Evolutionary conservation across 1,140 invertebrate species (phyloP), one percentile per base, ranked within the genome.

Genomic region (Fopius arisanus): DNA sequence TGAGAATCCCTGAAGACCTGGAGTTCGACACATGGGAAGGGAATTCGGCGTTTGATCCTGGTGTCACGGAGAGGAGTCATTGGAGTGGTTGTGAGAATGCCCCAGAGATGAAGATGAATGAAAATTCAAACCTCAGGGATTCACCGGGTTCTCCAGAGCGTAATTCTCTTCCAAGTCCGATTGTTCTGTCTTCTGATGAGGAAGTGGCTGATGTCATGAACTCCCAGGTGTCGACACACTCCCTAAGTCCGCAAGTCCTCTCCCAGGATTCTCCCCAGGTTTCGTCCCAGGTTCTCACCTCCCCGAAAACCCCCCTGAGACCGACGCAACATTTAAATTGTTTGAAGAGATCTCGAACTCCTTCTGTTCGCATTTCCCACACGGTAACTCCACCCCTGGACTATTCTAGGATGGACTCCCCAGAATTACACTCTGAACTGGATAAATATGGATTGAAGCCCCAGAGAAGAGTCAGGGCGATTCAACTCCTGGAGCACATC

Each of bases 401-500:
- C 72, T 86, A 84, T 66, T 80, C 77, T 37, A 72, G 68, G 7
- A 82, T 86, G 78, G 73, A 77, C 12, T 82, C 82, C 19, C 82
- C 84, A 19, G 78, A 81, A 26, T 66, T 85, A 14, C 80, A 84
- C 71, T 79, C 76, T 79, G 84, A 89, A 76, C 80, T 90, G 65
- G 78, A 85, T 12, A 86, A 83, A 72, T 89, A 82, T 77, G 89
- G 89, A 67, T 72, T 90, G 6, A 89, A 89, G 59, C 76, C 79
- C 19, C 79, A 88, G 23, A 85, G 79, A 29, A 82, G 87, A 19
- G 75, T 79, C 3, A 86, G 84, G 75, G 88, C 89, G 14, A 84
- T 86, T 33, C 78, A 84, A 76, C 70, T 90, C 28, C 83, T 90
- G 43, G 79, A 79, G 29, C 84, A 89, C 63, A 88, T 90, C 75